Conservation (phyloP, 2,797 vertebrate species). For the Sciurus vulgaris region DNA sequence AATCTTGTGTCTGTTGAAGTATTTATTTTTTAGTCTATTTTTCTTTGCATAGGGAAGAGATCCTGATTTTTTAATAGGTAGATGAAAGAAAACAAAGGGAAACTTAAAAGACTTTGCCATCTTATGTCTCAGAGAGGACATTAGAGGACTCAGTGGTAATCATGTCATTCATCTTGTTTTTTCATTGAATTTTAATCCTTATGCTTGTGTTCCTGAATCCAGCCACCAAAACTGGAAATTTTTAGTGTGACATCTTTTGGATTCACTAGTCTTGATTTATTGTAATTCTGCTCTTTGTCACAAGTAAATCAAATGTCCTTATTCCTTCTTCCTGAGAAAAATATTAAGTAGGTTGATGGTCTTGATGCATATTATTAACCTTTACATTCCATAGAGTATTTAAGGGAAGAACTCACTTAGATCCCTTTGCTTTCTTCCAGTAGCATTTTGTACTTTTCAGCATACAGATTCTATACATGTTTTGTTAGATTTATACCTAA, state of each 20-base stretch:
- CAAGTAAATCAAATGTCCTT: background rate
- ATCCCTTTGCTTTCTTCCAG: background rate
- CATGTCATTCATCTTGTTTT: background rate
- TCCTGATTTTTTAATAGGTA: conserved; percentile 46
- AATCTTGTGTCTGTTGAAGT: conserved; percentile 73
- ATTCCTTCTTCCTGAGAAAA: background rate
- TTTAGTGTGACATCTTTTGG: background rate
- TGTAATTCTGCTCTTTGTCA: background rate
- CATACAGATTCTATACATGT: too few species aligned
- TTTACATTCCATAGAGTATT: background rate
- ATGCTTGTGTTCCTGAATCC: background rate
- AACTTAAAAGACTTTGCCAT: background rate
- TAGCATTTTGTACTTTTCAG: background rate
- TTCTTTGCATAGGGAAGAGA: background rate
- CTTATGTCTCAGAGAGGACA: background rate
- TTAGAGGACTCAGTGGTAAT: background rate
- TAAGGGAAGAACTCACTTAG: background rate
- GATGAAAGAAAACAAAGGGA: background rate
- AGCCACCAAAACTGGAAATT: background rate
- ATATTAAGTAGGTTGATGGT: background rate
- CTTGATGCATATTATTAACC: background rate
- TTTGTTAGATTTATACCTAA: conserved; percentile 43
- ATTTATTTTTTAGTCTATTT: conserved; percentile 41
- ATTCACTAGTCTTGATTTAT: background rate
- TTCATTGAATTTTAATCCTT: conserved; percentile 34